phyloP scores from a whole-genome alignment of 2,888 invertebrate genomes.

The Platycnemis pennipes region DNA sequence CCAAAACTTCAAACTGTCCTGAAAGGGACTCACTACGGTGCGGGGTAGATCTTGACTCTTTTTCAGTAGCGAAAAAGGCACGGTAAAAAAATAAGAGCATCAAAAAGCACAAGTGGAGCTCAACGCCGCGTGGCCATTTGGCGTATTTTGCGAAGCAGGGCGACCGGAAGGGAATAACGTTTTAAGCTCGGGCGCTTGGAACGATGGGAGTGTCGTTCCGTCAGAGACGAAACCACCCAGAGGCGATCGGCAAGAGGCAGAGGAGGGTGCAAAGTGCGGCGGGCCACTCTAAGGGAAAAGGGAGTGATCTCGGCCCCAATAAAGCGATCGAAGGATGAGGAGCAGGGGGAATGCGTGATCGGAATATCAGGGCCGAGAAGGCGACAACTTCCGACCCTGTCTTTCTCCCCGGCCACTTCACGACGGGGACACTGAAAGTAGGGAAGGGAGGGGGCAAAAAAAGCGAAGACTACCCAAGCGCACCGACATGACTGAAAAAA shows the following conservation, averaged over 20 bases:
- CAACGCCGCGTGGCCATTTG: background rate
- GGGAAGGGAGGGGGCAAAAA: background rate
- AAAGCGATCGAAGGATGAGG: background rate
- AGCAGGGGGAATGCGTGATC: background rate
- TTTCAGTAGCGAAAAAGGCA: background rate
- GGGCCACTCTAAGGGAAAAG: background rate
- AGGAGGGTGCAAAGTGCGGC: too few species aligned
- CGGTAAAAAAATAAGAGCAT: background rate
- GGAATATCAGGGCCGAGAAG: background rate
- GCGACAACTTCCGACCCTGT: too few species aligned
- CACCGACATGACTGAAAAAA: background rate
- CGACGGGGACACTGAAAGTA: background rate
- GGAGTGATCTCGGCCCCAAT: background rate
- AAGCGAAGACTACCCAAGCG: background rate
- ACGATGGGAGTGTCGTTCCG: background rate
- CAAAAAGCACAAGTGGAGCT: background rate
- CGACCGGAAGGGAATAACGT: background rate
- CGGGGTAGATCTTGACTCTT: too few species aligned
- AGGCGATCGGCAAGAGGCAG: background rate
- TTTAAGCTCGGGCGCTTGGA: background rate
- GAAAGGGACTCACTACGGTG: too few species aligned
- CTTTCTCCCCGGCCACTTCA: background rate
- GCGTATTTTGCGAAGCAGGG: background rate
- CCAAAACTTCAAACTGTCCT: too few species aligned
- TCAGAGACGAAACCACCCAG: background rate